Conservation (phyloP, 2,113 vertebrate genomes). For the Maccullochella peelii region DNA sequence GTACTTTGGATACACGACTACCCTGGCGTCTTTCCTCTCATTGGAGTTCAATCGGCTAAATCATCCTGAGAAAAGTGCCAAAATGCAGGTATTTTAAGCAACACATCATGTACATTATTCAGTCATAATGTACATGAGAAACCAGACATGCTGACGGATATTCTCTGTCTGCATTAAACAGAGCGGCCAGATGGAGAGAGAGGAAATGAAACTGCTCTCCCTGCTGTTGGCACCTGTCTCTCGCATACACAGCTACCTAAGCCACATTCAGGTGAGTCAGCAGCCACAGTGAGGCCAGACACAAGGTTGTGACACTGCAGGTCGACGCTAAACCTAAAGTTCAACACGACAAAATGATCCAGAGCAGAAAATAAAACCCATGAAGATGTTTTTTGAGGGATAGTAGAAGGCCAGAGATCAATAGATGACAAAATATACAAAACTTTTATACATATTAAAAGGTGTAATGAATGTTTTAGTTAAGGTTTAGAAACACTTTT, state of each 20-base stretch:
- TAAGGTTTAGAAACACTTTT: neutral
- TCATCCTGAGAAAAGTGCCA: constrained; percentile 43
- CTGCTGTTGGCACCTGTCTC: constrained; percentile 80
- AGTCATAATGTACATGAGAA: accelerated
- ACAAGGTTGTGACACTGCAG: neutral
- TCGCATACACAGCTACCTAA: constrained; percentile 82
- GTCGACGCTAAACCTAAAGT: neutral
- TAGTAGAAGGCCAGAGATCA: neutral
- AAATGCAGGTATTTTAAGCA: constrained; percentile 60
- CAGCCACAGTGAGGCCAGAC: neutral
- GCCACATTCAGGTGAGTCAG: constrained; percentile 82
- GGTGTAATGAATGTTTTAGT: neutral
- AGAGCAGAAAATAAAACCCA: neutral
- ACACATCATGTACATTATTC: neutral
- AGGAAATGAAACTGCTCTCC: constrained; percentile 79
- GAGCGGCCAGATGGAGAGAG: constrained; percentile 68
- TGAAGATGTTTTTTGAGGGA: neutral
- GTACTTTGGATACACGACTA: constrained; percentile 80
- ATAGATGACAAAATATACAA: neutral
- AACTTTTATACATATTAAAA: too few species aligned
- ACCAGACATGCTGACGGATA: neutral
- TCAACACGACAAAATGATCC: neutral
- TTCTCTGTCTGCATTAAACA: constrained; percentile 32
- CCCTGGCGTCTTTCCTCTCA: constrained; percentile 76
- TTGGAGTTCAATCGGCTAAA: constrained; percentile 70